Evolutionary conservation across 2,888 invertebrate genomes (phyloP), one percentile per base, ranked within the genome.

Genomic region (Caradrina clavipalpis): DNA sequence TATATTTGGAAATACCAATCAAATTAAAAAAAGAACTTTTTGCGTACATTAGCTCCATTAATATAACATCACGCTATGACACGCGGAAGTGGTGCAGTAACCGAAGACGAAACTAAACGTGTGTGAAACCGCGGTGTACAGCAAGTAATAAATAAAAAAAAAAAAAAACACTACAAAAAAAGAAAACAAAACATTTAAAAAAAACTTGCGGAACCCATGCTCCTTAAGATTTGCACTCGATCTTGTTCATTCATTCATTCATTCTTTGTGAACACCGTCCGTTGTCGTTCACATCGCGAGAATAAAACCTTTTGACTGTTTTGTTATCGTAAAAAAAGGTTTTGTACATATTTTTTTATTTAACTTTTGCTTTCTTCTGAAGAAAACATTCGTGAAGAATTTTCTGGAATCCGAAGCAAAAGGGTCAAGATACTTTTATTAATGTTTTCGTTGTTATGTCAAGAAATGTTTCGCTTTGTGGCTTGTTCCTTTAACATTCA

Each of bases 381-480:
- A 69, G 68, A 57, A 66, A n/a, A 59, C 69, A 66, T 74, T 69
- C 35, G 17, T 53, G 65, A 79, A 75, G 69, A 69, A 61, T 70
- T 76, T 56, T 83, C 54, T 54, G 59, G 26, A 49, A 70, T 66
- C 26, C 22, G 39, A 53, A 76, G 65, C 26, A 21, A 56, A 80
- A 80, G 63, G 83, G 81, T 80, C 78, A 69, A 78, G 65, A 83
- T 68, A 55, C 70, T 73, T 80, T 42, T 54, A 49, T 56, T 76
- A 62, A 63, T 73, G 57, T 69, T 82, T 80, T 69, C 73, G 63
- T 75, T 78, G 56, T 69, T 63, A 62, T 60, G 75, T 75, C 62
- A 49, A 21, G 21, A 61, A 80, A 78, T 78, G 66, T 76, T 63
- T 54, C 17, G 54, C 72, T 80, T 76, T 80, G 55, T 66, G 80